Conservation (phyloP, 2,797 vertebrate species). For the Clarias platycephalus region DNA sequence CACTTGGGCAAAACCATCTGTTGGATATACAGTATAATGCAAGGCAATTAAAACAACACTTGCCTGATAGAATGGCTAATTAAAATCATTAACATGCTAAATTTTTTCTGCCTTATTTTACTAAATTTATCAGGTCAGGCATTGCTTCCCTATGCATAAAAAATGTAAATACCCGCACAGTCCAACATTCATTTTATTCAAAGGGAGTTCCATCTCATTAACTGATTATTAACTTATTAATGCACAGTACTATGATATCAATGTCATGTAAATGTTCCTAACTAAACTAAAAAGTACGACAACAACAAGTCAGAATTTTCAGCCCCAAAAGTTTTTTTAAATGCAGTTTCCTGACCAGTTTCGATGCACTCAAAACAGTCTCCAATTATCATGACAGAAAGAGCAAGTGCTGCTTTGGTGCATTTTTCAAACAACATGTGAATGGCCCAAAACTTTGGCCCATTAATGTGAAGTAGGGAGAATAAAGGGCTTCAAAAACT, state of each 20-base stretch:
- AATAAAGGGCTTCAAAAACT: background rate
- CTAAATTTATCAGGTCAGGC: conserved; percentile 56
- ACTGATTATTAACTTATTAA: background rate
- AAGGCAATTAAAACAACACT: conserved; percentile 74
- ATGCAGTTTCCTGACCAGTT: background rate
- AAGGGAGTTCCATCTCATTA: background rate
- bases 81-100: conserved; percentile 63
- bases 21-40: conserved; percentile 60
- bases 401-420: background rate
- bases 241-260: background rate
- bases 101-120: conserved; percentile 54
- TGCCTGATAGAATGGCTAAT: conserved; percentile 68
- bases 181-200: background rate
- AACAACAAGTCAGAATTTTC: background rate
- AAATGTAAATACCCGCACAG: background rate
- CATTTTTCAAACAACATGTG: background rate
- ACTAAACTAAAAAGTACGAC: background rate
- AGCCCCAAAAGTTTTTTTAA: background rate
- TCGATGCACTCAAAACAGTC: background rate
- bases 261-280: background rate
- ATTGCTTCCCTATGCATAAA: background rate
- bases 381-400: background rate
- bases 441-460: background rate
- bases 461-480: background rate
- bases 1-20: conserved; percentile 67